phyloP scores from a whole-genome alignment of 1,140 invertebrate genomes.

The Drosophila teissieri region DNA sequence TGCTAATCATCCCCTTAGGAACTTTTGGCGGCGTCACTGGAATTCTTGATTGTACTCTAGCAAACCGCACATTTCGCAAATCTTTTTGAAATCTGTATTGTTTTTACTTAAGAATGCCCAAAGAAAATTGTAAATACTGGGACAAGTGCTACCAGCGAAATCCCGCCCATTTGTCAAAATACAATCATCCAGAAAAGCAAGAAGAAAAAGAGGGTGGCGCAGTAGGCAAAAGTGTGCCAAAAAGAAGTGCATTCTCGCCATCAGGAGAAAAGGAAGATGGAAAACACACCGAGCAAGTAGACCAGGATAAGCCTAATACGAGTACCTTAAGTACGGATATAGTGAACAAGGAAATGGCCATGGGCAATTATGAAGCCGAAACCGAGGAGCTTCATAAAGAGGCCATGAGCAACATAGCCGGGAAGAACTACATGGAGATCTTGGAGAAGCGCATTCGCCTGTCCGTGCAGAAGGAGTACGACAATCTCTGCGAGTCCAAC shows the following conservation, averaged over 20 bases:
- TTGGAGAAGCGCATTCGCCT: conserved; percentile 77
- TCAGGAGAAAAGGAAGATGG: conserved; percentile 7
- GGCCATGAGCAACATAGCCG: conserved; percentile 69
- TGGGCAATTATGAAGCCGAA: conserved; percentile 55
- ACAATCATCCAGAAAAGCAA: conserved; percentile 88
- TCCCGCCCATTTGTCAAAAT: conserved; percentile 90
- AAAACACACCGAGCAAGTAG: conserved; percentile 5
- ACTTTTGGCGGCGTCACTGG: conserved; percentile 2
- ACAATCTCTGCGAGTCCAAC: conserved; percentile 71
- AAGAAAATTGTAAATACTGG: conserved; percentile 90
- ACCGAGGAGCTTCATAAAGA: conserved; percentile 68
- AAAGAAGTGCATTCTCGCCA: conserved; percentile 50
- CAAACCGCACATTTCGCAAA: conserved; percentile 15
- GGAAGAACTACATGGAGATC: conserved; percentile 79
- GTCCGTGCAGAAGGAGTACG: conserved; percentile 76
- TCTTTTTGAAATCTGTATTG: conserved; percentile 8
- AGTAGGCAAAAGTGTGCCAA: conserved; percentile 63
- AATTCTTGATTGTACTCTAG: conserved; percentile 12
- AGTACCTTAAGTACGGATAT: conserved; percentile 25
- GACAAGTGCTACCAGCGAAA: conserved; percentile 94
- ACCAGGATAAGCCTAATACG: conserved; percentile 23
- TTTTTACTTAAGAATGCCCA: conserved; percentile 56
- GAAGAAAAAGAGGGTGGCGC: conserved; percentile 12
- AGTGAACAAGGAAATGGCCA: conserved; percentile 15
- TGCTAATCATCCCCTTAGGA: too few species aligned